These are phyloP conservation scores for Eretmocerus hayati DNA, from an alignment of 2,888 invertebrate species.

Conservation along the genomic window DNA sequence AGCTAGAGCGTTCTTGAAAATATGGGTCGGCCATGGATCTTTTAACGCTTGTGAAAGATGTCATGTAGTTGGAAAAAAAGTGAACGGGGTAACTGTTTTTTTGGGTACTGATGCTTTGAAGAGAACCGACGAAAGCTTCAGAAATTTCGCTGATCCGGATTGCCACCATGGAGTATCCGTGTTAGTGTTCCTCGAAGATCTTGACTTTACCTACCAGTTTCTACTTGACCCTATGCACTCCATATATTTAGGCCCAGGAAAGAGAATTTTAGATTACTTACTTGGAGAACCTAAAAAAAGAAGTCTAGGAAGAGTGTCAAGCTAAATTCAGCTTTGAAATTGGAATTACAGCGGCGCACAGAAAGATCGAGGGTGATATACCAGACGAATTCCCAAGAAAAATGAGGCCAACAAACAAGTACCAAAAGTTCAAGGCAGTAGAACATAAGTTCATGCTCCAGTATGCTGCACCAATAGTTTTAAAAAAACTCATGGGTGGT, in stretches of 20 bases:
- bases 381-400: constrained; percentile 22
- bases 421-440: constrained; percentile 19
- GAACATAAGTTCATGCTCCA: constrained; percentile 20
- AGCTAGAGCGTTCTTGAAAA: background rate
- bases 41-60: background rate
- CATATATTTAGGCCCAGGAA: constrained; percentile 6
- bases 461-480: constrained; percentile 27
- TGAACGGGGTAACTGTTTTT: background rate
- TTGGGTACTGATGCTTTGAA: background rate
- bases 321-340: background rate
- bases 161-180: background rate
- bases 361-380: constrained; percentile 9
- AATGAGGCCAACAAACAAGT: constrained; percentile 8
- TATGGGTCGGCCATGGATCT: background rate
- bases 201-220: constrained; percentile 14
- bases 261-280: constrained; percentile 8
- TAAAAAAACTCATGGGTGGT: constrained; percentile 13
- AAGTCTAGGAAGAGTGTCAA: background rate
- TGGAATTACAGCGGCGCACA: constrained; percentile 4
- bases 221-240: constrained; percentile 18
- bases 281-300: background rate
- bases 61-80: background rate
- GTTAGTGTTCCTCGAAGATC: background rate
- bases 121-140: background rate
- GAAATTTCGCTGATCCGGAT: background rate